Evolutionary conservation across 2,888 invertebrate species (phyloP).

Genomic region (Nesidiocoris tenuis): DNA sequence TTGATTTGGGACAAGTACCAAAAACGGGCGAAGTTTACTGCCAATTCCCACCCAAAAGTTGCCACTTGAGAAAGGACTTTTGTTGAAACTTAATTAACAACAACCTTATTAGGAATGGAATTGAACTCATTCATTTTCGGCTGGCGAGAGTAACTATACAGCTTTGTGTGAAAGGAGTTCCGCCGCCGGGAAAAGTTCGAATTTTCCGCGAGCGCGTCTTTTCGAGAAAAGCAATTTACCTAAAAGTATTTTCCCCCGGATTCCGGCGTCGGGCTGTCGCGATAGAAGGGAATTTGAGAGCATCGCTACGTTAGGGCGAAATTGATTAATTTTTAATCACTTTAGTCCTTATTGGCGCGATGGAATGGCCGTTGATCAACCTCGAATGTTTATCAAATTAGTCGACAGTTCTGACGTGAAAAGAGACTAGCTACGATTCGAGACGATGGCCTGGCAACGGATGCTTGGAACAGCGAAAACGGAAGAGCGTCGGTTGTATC

Average conservation of each 20-base stretch:
- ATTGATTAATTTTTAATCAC: neutral
- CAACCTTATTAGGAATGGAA: slow-evolving; percentile 16
- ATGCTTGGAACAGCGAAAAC: too few species aligned
- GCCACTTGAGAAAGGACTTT: neutral
- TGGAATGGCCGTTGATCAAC: too few species aligned
- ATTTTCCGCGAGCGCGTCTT: slow-evolving; percentile 5
- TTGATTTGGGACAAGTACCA: slow-evolving; percentile 7
- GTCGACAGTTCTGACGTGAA: too few species aligned
- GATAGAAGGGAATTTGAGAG: neutral
- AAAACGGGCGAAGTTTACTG: slow-evolving; percentile 16
- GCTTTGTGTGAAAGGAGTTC: neutral
- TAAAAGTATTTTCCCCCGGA: neutral
- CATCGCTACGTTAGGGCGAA: neutral
- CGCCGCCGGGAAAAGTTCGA: neutral
- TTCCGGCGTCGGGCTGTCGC: neutral
- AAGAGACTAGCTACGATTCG: too few species aligned
- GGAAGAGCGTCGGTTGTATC: too few species aligned
- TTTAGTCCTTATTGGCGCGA: neutral
- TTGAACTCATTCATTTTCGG: slow-evolving; percentile 11
- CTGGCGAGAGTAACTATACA: neutral
- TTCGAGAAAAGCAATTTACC: slow-evolving; percentile 1
- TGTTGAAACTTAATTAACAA: slow-evolving; percentile 19
- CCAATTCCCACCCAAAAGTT: slow-evolving; percentile 5
- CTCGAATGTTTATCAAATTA: too few species aligned
- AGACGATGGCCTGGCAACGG: too few species aligned